These are phyloP conservation scores for Datnioides undecimradiatus DNA, from an alignment of 2,113 vertebrate genomes.

Conservation along the genomic window DNA sequence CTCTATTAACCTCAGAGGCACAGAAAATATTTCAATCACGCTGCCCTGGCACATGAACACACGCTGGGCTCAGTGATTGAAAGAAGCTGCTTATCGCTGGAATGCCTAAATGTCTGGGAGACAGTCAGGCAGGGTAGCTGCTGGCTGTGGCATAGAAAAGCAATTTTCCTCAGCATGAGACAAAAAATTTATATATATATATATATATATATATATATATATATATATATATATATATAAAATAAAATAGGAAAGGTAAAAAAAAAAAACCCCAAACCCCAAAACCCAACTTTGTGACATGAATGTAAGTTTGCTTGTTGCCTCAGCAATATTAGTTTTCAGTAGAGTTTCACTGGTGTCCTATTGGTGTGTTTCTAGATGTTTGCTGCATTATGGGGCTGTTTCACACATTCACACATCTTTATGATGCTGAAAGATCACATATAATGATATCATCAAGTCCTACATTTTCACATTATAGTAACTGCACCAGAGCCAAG, in stretches of 20 bases:
- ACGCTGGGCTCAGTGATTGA: conserved; percentile 60
- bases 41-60: conserved; percentile 45
- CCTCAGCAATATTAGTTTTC: neutral
- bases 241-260: conserved; percentile 12
- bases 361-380: neutral
- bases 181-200: too few species aligned
- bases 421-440: neutral
- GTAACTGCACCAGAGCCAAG: neutral
- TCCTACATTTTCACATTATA: neutral
- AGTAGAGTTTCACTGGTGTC: neutral
- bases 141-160: conserved; percentile 43
- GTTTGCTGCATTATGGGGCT: neutral
- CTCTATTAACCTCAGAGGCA: conserved; percentile 64
- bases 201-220: too few species aligned
- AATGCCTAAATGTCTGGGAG: conserved; percentile 56
- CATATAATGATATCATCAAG: neutral
- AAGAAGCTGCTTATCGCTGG: conserved; percentile 69
- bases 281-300: neutral
- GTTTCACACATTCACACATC: neutral
- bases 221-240: too few species aligned
- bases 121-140: conserved; percentile 12
- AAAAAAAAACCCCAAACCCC: too few species aligned
- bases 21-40: conserved; percentile 66
- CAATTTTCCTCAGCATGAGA: conserved; percentile 34
- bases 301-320: neutral